Conservation (phyloP, 2,888 invertebrate species). For the Drosophila kambysellisi region DNA sequence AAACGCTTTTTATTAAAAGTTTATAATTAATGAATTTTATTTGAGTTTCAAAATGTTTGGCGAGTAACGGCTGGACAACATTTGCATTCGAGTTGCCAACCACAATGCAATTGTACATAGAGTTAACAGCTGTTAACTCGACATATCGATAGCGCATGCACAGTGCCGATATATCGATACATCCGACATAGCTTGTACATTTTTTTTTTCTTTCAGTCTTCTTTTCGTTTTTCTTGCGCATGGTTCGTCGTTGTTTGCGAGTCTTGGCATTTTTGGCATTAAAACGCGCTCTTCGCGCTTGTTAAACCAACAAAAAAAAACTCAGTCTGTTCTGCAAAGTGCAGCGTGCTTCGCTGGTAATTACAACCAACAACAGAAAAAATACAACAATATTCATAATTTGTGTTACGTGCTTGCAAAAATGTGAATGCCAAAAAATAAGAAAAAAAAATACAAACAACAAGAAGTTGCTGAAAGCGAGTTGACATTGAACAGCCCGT, state of each 20-base stretch:
- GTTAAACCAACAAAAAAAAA: constrained; percentile 49
- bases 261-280: constrained; percentile 57
- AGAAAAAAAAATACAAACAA: constrained; percentile 25
- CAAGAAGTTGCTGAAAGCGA: constrained; percentile 57
- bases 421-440: constrained; percentile 17
- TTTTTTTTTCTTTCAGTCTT: constrained; percentile 50
- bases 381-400: constrained; percentile 30
- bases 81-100: constrained; percentile 23
- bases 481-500: constrained; percentile 70
- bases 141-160: constrained; percentile 11
- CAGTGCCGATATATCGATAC: constrained; percentile 23
- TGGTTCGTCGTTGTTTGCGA: constrained; percentile 43
- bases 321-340: constrained; percentile 54
- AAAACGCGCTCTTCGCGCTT: constrained; percentile 59
- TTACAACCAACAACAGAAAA: constrained; percentile 35
- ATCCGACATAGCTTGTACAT: constrained; percentile 29
- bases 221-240: constrained; percentile 57
- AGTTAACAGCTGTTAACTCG: constrained; percentile 8
- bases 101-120: neutral
- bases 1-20: neutral
- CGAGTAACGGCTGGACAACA: constrained; percentile 16
- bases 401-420: constrained; percentile 45
- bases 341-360: constrained; percentile 63
- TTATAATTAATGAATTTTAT: neutral
- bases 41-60: constrained; percentile 7